Base-by-base conservation (phyloP, 1,140 invertebrate species). In the Andricus grossulariae region DNA sequence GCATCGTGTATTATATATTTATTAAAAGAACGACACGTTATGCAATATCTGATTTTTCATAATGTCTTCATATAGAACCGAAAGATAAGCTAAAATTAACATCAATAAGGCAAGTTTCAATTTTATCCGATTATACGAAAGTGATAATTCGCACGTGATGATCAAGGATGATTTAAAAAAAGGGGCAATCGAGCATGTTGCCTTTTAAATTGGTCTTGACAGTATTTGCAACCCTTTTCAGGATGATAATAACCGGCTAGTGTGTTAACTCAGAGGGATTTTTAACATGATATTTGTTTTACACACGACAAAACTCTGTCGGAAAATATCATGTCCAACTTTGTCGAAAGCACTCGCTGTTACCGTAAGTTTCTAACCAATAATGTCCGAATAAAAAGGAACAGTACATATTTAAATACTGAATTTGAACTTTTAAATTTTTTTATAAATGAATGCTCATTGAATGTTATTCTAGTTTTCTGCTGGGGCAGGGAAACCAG, bases 251-350 rank as follows among this genome's bases (percentile, higher is more conserved):
- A 57, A 78, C 32, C 51, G 72, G 60, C 51, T 74, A 73, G 49
- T 83, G 15, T 77, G 6, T 8, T 25, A 73, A 57, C 19, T 15
- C 70, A 2, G 45, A 10, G 15, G 49, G 71, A 70, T 71, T 66
- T 76, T 55, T 87, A 90, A 80, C 80, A 91, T 91, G 90, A 78
- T 90, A 90, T 86, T 86, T 76, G 50, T 84, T 80, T 66, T 86
- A 50, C 76, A 74, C 72, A 52, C 85, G 45, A 52, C 78, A 25
- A 87, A 73, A 75, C 77, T 84, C 49, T 82, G 79, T 76, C 78
- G 79, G 72, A 85, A 83, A 71, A 25, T 77, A 73, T 72, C 83
- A 87, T 89, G 85, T 76, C 73, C 79, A 32, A 78, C 81, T 21
- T 18, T 71, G 12, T 75, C 82, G 21, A 90, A 86, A 79, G 13